Evolutionary conservation across 2,113 vertebrate species (phyloP), one percentile per base, ranked within the genome.

Genomic region (Phodopus roborovskii): DNA sequence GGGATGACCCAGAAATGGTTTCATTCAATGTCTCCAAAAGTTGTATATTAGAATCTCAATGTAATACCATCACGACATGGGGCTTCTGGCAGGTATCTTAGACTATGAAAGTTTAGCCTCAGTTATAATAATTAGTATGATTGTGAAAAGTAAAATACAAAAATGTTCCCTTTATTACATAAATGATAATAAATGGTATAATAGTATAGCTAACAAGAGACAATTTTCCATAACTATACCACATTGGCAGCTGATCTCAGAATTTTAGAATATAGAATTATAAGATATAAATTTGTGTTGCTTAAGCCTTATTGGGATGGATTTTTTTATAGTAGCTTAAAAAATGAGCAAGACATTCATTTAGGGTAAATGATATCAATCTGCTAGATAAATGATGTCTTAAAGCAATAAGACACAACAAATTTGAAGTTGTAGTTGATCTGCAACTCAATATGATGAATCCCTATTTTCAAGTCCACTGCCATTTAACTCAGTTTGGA

Each of bases 401-500:
- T 93, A 91, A 85, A 94, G 45, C 26, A 78, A 12, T 19, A 73
- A 53, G 5, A 53, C 42, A 94, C 91, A 96, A 95, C 7, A 48
- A 96, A 56, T 30, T 45, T 90, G 75, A 87, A 97, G 16, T 84
- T 94, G 74, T 84, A 94, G 56, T 66, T 90, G 50, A 74, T 33
- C 62, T 95, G 10, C 56, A 87, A 48, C 33, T 93, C 36, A 91
- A 30, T 88, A 82, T 64, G 45, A 82, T 64, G 45, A 89, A 89
- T 91, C 66, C 50, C 60, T 88, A 22, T 39, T 86, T 95, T 19
- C 53, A 93, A 83, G 78, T 94, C 62, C 22, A 93, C 74, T 84
- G 13, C 22, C 53, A 92, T 68, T 48, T 83, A 97, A 81, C 28
- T 94, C 90, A 83, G 24, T 92, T 97, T 96, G 53, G 90, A 96